Percentiles rank a stretch among this genome's conserved stretches.
phyloP scores from a whole-genome alignment of 1,140 invertebrate species.

The Lysiphlebus fabarum region DNA sequence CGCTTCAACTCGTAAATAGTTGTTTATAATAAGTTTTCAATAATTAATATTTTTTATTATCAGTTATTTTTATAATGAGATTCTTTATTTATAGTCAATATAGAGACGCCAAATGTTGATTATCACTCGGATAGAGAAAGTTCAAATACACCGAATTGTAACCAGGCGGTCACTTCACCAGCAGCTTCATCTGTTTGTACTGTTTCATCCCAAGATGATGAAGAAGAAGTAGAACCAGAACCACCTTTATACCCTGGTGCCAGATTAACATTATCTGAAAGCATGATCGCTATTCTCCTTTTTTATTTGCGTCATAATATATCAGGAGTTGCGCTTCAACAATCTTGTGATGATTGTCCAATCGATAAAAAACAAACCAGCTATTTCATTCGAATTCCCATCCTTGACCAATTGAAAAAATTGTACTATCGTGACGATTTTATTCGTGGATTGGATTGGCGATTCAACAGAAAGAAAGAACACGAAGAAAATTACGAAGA shows the following conservation, averaged over 20 bases:
- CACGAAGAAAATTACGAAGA: constrained; percentile 13
- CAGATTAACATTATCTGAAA: constrained; percentile 11
- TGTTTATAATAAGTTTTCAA: no score
- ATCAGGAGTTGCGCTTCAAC: constrained; percentile 7
- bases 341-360: constrained; percentile 6
- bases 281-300: constrained; percentile 10
- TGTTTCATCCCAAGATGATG: no score
- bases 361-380: background rate
- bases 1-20: no score
- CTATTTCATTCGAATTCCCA: constrained; percentile 21
- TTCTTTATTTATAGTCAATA: no score
- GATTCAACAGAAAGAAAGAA: constrained; percentile 1
- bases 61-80: no score
- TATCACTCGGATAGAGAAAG: no score
- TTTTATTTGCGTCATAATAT: constrained; percentile 16
- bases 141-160: no score
- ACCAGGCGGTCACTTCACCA: no score
- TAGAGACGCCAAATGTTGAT: no score
- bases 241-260: constrained; percentile 16
- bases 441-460: background rate
- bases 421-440: constrained; percentile 9
- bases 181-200: no score
- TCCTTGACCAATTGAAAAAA: background rate
- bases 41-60: no score
- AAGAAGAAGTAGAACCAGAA: no score